A percentile compares a stretch with the other conserved stretches of the same genome.
Conservation (phyloP, 1,140 invertebrate genomes). For the Dysdera silvatica region DNA sequence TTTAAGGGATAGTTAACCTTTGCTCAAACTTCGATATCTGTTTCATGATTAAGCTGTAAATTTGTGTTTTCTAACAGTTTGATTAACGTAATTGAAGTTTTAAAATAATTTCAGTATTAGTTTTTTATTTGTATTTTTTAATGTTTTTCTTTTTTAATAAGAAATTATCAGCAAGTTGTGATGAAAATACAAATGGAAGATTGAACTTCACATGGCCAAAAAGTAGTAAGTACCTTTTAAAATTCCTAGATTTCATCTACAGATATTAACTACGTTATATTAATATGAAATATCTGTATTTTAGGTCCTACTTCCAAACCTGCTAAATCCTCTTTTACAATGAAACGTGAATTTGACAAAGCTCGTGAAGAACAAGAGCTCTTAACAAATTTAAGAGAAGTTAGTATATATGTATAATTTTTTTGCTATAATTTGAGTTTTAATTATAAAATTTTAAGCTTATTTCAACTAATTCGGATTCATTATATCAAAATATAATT, state of each 20-base stretch:
- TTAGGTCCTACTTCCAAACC: slow-evolving; percentile 17
- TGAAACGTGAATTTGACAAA: slow-evolving; percentile 81
- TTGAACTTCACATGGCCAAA: slow-evolving; percentile 23
- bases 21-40: too few relatives aligned
- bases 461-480: neutral
- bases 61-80: too few relatives aligned
- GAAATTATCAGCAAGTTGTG: too few relatives aligned
- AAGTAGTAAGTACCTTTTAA: slow-evolving; percentile 6
- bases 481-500: neutral
- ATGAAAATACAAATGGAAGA: too few relatives aligned
- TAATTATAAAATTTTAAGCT: neutral
- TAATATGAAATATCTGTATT: neutral
- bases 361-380: slow-evolving; percentile 80
- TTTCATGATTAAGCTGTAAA: too few relatives aligned
- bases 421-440: neutral
- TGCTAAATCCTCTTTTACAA: slow-evolving; percentile 74
- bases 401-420: slow-evolving; percentile 40
- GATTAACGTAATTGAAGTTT: too few relatives aligned
- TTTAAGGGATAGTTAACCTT: too few relatives aligned
- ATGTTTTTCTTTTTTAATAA: too few relatives aligned
- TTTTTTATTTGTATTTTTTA: too few relatives aligned
- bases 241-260: neutral
- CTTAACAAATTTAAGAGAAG: slow-evolving; percentile 70
- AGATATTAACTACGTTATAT: neutral
- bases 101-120: too few relatives aligned